phyloP scores from a whole-genome alignment of 2,113 vertebrate species.

The Neogobius melanostomus region DNA sequence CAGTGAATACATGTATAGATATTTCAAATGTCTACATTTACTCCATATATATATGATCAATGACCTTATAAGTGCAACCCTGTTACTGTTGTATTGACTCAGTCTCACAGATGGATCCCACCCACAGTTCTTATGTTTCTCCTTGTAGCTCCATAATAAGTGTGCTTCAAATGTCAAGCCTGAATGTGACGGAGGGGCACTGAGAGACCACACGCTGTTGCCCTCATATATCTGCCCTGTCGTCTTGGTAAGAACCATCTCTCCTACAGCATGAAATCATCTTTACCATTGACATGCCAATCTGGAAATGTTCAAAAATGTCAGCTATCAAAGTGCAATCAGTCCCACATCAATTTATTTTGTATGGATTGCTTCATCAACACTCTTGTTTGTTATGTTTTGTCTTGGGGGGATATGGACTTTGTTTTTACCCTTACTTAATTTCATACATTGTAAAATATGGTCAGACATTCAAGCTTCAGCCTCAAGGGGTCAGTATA shows the following conservation, averaged over 20 bases:
- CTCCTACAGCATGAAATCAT: neutral
- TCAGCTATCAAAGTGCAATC: neutral
- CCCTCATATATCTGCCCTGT: constrained; percentile 94
- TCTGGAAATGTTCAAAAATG: neutral
- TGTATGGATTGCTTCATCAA: too few relatives aligned
- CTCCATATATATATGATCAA: neutral
- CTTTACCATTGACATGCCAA: too few relatives aligned
- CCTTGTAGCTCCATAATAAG: constrained; percentile 90
- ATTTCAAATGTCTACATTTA: neutral
- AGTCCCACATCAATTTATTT: too few relatives aligned
- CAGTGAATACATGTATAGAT: too few relatives aligned
- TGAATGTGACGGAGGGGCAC: constrained; percentile 91
- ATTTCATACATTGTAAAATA: neutral
- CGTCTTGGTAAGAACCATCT: constrained; percentile 84
- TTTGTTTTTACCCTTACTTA: too few relatives aligned
- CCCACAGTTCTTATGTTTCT: constrained; percentile 42
- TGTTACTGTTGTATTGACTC: neutral
- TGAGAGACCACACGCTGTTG: constrained; percentile 94
- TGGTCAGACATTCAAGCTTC: neutral
- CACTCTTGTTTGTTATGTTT: too few relatives aligned
- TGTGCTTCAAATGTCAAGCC: constrained; percentile 93
- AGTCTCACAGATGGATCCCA: constrained; percentile 43
- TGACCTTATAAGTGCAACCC: neutral
- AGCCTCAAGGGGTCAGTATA: neutral
- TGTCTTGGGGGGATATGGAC: too few relatives aligned